phyloP scores from a whole-genome alignment of 2,797 vertebrate genomes.

The Crypturellus tataupa region DNA sequence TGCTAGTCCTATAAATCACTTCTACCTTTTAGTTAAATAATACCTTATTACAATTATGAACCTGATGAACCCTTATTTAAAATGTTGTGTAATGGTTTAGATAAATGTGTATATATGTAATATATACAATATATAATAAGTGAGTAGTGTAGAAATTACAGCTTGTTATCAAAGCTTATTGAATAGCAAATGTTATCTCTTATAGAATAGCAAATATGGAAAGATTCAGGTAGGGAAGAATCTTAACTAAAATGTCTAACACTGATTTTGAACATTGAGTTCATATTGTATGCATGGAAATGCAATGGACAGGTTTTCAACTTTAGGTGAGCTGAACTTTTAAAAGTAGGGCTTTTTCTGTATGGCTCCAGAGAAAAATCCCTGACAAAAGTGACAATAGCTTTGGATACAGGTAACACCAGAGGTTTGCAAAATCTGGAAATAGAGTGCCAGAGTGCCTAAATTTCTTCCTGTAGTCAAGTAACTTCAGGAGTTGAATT shows the following conservation, averaged over 20 bases:
- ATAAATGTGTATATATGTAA: background rate
- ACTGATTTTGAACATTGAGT: background rate
- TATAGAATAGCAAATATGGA: background rate
- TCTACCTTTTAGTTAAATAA: background rate
- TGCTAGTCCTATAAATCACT: background rate
- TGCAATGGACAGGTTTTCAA: fast-evolving
- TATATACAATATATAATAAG: background rate
- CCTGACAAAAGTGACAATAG: background rate
- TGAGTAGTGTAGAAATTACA: background rate
- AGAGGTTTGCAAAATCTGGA: background rate
- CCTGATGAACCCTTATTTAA: fast-evolving
- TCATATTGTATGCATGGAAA: background rate
- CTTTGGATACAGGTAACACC: background rate
- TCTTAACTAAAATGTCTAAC: background rate
- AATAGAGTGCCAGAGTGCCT: background rate
- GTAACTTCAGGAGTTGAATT: background rate
- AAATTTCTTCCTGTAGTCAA: background rate
- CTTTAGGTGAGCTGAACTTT: background rate
- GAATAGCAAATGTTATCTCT: background rate
- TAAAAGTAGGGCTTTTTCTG: background rate
- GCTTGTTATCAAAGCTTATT: background rate
- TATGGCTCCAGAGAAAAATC: background rate
- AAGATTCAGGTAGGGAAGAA: background rate
- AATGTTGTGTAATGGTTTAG: background rate
- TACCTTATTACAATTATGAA: background rate